Base-by-base conservation (phyloP, 2,888 invertebrate species). In the Hermodice carunculata region DNA sequence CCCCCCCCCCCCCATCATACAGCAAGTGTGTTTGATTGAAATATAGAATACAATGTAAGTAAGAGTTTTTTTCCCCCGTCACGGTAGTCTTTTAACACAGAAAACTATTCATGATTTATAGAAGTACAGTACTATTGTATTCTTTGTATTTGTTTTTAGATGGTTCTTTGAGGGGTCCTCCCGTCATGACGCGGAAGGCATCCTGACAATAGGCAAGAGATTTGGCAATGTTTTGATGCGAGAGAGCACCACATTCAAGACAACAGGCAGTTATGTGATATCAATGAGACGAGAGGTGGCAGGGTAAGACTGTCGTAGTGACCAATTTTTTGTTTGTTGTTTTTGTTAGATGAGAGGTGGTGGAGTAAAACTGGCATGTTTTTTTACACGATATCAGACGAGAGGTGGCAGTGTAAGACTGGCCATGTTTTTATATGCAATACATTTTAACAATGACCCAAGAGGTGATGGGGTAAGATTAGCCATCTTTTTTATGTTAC, bases 141-240 rank as follows among this genome's bases (percentile, higher is more conserved):
- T 37, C 4, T 51, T 19, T 3, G 11, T 29, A 11, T 51, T 24
- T 49, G 1, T 31, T 51, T 60, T 5, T 67, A 83, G 82, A 37
- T 83, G 82, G 81, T 83, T 81, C 67, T 78, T 81, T 64, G 67
- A 73, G 4, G 67, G 71, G 40, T 78, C 78, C 64, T 69, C 75
- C 5, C 72, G 82, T 8, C 73, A 78, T 14, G 63, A 66, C 3
- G 79, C 82, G 11, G 78, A 80, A 60, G 66, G 67, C 31, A 70
- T 81, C 24, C 64, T 82, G 34, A 70, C 73, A n/a, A 64, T 56
- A 5, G 70, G 66, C 1, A 63, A 74, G 14, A 54, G 54, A 19
- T 74, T 67, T 67, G 83, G 83, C 26, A 81, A 83, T 67, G 78
- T 81, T 0, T 63, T 83, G 51, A 78, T 83, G 79, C 61, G 83